Base-by-base conservation (phyloP, 2,797 vertebrate genomes). In the Dryobates pubescens region DNA sequence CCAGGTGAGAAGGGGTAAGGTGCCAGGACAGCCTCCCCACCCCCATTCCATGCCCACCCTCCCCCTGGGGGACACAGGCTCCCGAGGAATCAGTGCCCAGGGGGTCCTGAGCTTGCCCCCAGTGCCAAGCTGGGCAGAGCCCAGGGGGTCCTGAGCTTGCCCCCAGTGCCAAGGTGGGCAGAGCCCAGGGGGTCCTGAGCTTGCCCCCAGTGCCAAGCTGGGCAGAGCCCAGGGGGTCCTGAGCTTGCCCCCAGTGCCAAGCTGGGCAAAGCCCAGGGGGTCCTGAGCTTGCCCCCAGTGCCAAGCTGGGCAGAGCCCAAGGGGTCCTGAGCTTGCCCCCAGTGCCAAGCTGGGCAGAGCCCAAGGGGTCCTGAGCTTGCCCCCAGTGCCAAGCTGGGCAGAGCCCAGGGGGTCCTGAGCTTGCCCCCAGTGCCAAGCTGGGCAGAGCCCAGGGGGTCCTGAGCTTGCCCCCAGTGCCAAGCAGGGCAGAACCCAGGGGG, bases 231-330 rank as follows among this genome's bases (percentile, higher is more conserved):
- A 10, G 13, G 38, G 38, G 38, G 13, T 41, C 38, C 38, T 10
- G 38, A 41, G 38, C 38, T 99, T 16, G 41, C 27, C 63, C 73
- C 77, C 83, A 58, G 80, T 45, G 58, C 86, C 77, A n/a, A 53
- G 18, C 68, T 71, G 78, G 80, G 49, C 61, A 32, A 59, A 45
- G n/a, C 3, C 18, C 26, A 69, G 64, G 29, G 45, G 2, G 1
- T 6, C 80, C 61, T 3, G 2, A 4, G 47, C 9, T 18, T 61
- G 13, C 10, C 17, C 2, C 47, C n/a, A 23, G 4, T 10, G 4
- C 17, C 34, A 43, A 47, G 17, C 7, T 81, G 85, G 97, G 96
- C 95, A 99, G 11, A 41, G n/a, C n/a, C 38, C 38, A 10, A 13
- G 38, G 38, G 38, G 13, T 41, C 38, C 38, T 41, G 38, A 41